Evolutionary conservation across 2,113 vertebrate genomes (phyloP), one percentile per base, ranked within the genome.

Genomic region (Todiramphus saurophagus): DNA sequence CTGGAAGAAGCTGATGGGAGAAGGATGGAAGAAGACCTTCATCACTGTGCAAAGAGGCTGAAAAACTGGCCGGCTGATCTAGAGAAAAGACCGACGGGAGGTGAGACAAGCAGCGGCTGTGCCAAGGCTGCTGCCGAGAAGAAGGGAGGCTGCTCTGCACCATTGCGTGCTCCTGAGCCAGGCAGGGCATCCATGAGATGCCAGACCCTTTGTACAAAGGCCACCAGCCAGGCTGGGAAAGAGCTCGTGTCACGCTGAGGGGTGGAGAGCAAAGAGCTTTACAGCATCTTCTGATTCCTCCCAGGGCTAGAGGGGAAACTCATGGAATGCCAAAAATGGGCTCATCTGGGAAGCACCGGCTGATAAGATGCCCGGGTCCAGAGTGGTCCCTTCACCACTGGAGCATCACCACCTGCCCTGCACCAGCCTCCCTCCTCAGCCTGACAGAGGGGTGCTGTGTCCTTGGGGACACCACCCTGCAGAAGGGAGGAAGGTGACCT

Each of bases 121-220:
- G 46, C 56, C 35, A 7, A 39, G 75, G 69, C 53, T 70, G 74
- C 67, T 27, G 76, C 50, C 6, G 28, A 35, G 67, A 27, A 2
- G 24, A 27, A 39, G 33, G 67, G 67, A 55, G 67, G 67, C 23
- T 31, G 62, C 72, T 41, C 59, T 19, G 2, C 3, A 3, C 50
- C 56, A 5, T 1, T 3, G 8, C 1, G 0, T 1, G 58, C 25
- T 46, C 4, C 3, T 2, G 69, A 68, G 13, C 39, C 27, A 11
- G 68, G 44, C 33, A 66, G 62, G 55, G 70, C 48, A 56, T 1
- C 55, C 25, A 8, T 0, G 11, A 35, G 59, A 35, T 1, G 13
- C 59, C 7, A 4, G 23, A 33, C 48, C 66, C 0, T 1, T 21
- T 39, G 66, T 3, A 33, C 46, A 66, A 4, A 51, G 56, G 25